Conservation (phyloP, 2,888 invertebrate species). For the Anoplius nigerrimus region DNA sequence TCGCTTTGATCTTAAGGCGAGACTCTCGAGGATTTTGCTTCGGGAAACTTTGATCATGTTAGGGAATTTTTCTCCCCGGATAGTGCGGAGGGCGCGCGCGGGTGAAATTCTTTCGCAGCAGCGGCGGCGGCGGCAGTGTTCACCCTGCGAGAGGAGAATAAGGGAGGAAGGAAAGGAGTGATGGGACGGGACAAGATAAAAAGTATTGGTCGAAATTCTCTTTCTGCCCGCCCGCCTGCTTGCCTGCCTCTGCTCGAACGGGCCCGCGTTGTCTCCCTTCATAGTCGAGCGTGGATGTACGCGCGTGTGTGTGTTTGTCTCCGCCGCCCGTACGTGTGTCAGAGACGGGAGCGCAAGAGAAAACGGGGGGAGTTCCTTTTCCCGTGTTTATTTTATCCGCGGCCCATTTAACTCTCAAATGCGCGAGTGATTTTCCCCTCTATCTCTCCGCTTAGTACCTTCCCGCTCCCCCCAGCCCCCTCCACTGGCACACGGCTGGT, state of each 20-base stretch:
- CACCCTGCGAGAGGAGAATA: constrained; percentile 27
- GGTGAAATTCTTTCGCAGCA: constrained; percentile 8
- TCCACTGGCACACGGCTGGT: constrained; percentile 22
- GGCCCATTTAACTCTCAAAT: constrained; percentile 67
- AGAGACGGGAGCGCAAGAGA: neutral
- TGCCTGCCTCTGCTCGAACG: neutral
- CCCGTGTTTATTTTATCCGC: constrained; percentile 64
- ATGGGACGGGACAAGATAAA: constrained; percentile 40
- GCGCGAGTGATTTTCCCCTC: constrained; percentile 50
- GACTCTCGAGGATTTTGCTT: constrained; percentile 45
- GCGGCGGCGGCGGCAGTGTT: neutral
- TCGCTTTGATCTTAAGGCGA: constrained; percentile 47
- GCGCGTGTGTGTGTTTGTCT: neutral
- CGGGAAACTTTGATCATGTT: constrained; percentile 48
- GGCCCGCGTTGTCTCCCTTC: too few relatives aligned
- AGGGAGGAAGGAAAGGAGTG: constrained; percentile 32
- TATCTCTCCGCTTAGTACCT: constrained; percentile 27
- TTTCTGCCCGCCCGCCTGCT: constrained; percentile 19
- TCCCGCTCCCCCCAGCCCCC: too few relatives aligned
- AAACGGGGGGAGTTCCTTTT: constrained; percentile 34
- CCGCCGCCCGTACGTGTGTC: constrained; percentile 11
- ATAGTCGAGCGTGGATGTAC: too few relatives aligned
- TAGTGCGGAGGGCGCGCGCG: constrained; percentile 9
- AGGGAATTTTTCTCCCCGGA: constrained; percentile 23
- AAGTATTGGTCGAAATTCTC: constrained; percentile 43